Conservation (phyloP, 2,113 vertebrate genomes). For the Nicator chloris region DNA sequence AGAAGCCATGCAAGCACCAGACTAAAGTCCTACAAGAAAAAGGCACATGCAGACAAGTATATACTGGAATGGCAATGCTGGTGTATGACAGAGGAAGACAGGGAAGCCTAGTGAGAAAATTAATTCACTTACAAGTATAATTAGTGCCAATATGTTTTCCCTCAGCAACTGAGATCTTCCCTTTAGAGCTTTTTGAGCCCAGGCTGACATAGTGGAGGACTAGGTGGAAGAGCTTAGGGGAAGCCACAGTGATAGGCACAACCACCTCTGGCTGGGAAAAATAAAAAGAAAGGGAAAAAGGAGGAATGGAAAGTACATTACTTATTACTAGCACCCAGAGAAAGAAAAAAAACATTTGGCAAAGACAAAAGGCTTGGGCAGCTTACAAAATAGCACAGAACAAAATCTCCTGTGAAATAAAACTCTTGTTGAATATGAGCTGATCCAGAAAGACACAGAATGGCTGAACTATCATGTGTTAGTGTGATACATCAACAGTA, state of each 20-base stretch:
- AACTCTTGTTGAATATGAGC: background rate
- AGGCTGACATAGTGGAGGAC: conserved; percentile 76
- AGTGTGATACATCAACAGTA: background rate
- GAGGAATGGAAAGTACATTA: conserved; percentile 59
- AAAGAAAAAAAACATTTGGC: conserved; percentile 36
- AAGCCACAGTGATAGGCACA: conserved; percentile 76
- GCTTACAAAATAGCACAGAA: background rate
- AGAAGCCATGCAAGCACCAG: conserved; percentile 44
- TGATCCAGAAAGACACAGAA: background rate
- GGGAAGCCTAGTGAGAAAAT: conserved; percentile 55
- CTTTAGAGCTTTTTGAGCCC: conserved; percentile 70
- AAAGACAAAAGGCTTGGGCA: conserved; percentile 4
- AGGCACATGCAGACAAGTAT: background rate
- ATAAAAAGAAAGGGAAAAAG: conserved; percentile 73
- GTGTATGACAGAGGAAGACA: conserved; percentile 7
- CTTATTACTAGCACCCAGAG: conserved; percentile 39
- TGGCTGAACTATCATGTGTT: background rate
- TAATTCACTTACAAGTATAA: conserved; percentile 84
- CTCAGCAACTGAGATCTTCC: conserved; percentile 79
- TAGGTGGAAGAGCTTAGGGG: conserved; percentile 80
- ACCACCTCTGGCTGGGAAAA: conserved; percentile 84
- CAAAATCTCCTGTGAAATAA: background rate
- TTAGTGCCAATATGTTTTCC: conserved; percentile 77
- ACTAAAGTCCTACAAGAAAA: conserved; percentile 15
- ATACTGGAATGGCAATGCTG: background rate